phyloP scores from a whole-genome alignment of 2,797 vertebrate genomes.

The Hydrophis major region DNA sequence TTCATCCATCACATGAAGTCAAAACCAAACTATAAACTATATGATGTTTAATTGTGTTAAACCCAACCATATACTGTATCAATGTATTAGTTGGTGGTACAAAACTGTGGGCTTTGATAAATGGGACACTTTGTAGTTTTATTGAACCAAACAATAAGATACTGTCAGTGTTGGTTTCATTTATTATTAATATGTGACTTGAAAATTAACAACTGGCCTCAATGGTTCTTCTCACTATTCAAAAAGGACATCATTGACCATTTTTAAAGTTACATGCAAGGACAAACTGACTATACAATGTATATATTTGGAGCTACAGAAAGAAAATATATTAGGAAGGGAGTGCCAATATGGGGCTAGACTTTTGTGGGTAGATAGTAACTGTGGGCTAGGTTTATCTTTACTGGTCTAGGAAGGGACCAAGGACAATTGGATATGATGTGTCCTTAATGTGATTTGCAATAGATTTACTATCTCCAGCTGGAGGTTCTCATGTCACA shows the following conservation, averaged over 20 bases:
- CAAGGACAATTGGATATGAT: no score
- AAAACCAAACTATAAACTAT: not conserved
- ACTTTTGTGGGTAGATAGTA: not conserved
- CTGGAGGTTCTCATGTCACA: not conserved
- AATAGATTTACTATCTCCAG: not conserved
- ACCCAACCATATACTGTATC: not conserved
- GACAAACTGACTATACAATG: not conserved
- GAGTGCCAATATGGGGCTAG: no score
- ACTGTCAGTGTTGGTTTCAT: not conserved
- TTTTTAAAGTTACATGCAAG: not conserved
- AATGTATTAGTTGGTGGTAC: not conserved
- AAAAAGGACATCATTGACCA: not conserved
- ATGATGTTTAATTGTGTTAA: not conserved
- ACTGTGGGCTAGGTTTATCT: not conserved
- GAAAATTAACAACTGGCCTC: not conserved
- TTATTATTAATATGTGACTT: not conserved
- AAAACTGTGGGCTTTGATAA: not conserved
- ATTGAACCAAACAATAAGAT: not conserved
- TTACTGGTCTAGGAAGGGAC: not conserved
- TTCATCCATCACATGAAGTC: not conserved
- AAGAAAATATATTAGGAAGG: not conserved
- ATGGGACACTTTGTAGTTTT: not conserved
- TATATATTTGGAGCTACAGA: not conserved
- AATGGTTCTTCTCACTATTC: not conserved
- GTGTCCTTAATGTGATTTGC: not conserved